Conservation (phyloP, 2,888 invertebrate species). For the Pammene fasciana region DNA sequence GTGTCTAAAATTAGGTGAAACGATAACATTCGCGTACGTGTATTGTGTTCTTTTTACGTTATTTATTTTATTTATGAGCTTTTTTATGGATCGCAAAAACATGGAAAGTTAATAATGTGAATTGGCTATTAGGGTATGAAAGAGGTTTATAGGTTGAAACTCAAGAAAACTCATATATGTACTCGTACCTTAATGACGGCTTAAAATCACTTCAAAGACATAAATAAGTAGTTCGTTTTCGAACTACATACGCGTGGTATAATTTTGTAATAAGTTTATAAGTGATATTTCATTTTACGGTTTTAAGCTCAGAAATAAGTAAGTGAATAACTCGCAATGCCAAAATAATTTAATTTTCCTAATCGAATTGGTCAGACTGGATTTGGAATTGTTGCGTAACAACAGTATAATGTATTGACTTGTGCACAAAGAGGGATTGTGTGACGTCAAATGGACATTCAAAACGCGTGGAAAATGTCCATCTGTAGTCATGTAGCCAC, state of each 20-base stretch:
- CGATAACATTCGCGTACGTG: background rate
- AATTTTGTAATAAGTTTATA: too few species aligned
- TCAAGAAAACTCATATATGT: too few species aligned
- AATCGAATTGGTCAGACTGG: background rate
- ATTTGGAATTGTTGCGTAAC: background rate
- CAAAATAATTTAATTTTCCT: background rate
- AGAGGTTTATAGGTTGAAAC: background rate
- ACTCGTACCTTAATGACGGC: too few species aligned
- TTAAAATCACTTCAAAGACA: too few species aligned
- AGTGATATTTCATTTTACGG: too few species aligned
- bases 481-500: too few species aligned
- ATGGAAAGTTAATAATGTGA: slow-evolving; percentile 10
- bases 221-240: too few species aligned
- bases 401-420: background rate
- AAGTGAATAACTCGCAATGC: too few species aligned
- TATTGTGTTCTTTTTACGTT: slow-evolving; percentile 8
- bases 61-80: slow-evolving; percentile 7
- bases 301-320: too few species aligned
- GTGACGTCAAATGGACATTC: background rate
- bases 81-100: background rate
- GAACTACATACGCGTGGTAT: too few species aligned
- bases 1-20: slow-evolving; percentile 25
- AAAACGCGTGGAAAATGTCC: background rate
- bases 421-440: background rate
- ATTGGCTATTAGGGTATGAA: slow-evolving; percentile 3